phyloP scores from a whole-genome alignment of 2,797 vertebrate genomes.

The Eulemur albifrons region DNA sequence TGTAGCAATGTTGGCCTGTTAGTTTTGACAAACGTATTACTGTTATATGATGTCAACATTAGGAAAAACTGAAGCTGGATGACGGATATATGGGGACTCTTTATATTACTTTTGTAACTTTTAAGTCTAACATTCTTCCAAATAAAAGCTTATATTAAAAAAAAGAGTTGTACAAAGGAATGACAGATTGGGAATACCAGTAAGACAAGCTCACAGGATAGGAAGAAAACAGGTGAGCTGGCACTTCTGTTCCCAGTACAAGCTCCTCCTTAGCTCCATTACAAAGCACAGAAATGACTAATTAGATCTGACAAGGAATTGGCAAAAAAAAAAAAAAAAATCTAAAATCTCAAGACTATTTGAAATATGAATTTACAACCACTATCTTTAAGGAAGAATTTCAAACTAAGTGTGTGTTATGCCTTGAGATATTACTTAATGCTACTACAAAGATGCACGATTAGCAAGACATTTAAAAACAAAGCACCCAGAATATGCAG shows the following conservation, averaged over 20 bases:
- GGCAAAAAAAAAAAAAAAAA: background rate
- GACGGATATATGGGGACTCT: background rate
- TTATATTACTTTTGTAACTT: background rate
- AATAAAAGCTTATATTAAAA: background rate
- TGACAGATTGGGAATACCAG: background rate
- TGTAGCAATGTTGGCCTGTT: accelerated
- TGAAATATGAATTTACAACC: background rate
- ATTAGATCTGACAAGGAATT: background rate
- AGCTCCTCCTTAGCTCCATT: background rate
- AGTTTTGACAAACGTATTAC: background rate
- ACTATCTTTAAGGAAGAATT: background rate
- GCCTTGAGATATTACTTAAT: background rate
- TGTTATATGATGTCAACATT: accelerated
- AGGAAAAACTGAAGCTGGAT: background rate
- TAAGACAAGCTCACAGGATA: background rate
- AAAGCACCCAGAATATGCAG: background rate
- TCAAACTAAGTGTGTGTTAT: background rate
- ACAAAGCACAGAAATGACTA: background rate
- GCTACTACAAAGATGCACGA: background rate
- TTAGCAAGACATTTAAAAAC: background rate
- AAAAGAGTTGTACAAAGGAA: background rate
- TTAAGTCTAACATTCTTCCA: background rate
- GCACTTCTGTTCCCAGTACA: background rate
- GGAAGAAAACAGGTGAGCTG: background rate
- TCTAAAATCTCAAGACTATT: background rate